Percentiles rank a stretch among this genome's conserved stretches.
Evolutionary conservation across 2,888 invertebrate species (phyloP).

Genomic region (Calameuta idolon): DNA sequence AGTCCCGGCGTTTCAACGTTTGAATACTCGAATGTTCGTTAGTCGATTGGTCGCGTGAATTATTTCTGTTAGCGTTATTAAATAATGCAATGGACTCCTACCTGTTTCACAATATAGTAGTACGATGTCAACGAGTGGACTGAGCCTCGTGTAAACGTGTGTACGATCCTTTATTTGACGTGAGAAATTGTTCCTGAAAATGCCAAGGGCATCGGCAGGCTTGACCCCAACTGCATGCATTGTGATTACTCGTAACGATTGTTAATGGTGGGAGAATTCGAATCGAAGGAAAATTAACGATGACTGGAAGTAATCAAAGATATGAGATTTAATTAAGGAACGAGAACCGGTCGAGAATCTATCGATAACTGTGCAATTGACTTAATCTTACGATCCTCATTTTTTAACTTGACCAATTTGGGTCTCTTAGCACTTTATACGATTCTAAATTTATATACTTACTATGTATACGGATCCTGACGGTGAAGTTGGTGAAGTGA

Average conservation of each 20-base stretch:
- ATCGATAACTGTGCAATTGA: neutral
- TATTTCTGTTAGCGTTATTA: neutral
- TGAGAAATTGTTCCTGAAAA: neutral
- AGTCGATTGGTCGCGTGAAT: neutral
- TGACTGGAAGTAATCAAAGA: neutral
- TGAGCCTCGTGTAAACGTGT: neutral
- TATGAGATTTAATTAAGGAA: neutral
- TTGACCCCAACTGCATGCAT: neutral
- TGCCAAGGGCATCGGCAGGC: neutral
- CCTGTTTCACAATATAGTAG: neutral
- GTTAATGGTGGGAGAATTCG: neutral
- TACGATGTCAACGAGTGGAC: neutral
- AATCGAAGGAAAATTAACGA: neutral
- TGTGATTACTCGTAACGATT: neutral
- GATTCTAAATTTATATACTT: neutral
- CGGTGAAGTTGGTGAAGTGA: neutral
- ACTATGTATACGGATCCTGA: neutral
- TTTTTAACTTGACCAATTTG: neutral
- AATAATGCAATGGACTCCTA: neutral
- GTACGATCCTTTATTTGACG: neutral
- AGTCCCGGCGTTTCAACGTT: neutral
- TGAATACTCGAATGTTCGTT: neutral
- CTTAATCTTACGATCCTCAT: neutral
- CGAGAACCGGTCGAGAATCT: neutral
- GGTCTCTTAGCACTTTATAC: neutral